phyloP scores from a whole-genome alignment of 64 coral and sea anemone genomes.

The Dendronephthya gigantea region DNA sequence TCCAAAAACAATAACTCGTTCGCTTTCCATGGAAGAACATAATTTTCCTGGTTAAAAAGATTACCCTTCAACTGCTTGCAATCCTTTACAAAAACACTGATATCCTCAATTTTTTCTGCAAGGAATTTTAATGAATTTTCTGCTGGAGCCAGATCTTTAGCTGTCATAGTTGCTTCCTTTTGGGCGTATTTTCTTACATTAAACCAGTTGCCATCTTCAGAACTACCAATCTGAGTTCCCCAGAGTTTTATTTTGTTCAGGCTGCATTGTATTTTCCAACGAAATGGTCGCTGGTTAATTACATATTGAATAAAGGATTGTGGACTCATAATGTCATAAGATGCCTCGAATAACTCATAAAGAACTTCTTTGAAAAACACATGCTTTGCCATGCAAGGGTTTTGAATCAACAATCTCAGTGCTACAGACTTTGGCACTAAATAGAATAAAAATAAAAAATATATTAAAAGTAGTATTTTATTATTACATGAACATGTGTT shows the following conservation, averaged over 20 bases:
- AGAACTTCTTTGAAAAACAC: slow-evolving; percentile 36
- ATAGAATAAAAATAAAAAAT: background rate
- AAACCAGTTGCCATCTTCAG: slow-evolving; percentile 9
- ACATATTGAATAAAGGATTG: slow-evolving; percentile 25
- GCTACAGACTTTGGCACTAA: slow-evolving; percentile 19
- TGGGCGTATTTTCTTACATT: slow-evolving; percentile 27
- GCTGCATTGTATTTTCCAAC: slow-evolving; percentile 30
- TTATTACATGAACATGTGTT: no score
- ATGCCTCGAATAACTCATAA: slow-evolving; percentile 15
- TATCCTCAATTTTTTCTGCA: background rate
- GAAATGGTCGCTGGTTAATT: background rate
- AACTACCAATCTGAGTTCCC: background rate
- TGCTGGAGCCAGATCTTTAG: slow-evolving; percentile 28
- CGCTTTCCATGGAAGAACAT: background rate
- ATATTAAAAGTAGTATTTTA: background rate
- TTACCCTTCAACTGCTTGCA: background rate
- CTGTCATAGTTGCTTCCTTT: background rate
- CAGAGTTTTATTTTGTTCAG: background rate
- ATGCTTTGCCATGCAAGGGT: slow-evolving; percentile 14
- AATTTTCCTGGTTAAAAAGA: background rate
- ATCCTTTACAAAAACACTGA: slow-evolving; percentile 7
- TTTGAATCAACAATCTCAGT: slow-evolving; percentile 30
- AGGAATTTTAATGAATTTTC: background rate
- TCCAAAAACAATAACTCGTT: background rate
- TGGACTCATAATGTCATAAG: slow-evolving; percentile 9